Evolutionary conservation across 1,140 invertebrate species (phyloP), one percentile per base, ranked within the genome.

Genomic region (Catajapyx aquilonaris): DNA sequence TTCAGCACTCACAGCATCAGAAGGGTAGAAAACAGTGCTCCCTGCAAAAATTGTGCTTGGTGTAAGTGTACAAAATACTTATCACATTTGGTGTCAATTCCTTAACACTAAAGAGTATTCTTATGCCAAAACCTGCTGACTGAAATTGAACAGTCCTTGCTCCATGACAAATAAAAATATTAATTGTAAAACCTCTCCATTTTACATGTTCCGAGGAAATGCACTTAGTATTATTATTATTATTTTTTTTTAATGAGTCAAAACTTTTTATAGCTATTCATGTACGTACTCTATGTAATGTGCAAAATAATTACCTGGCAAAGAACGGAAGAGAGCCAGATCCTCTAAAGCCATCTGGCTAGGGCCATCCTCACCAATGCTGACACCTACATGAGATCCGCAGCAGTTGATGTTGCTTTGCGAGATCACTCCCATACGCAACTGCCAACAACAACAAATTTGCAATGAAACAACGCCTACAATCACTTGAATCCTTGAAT

Each of bases 311-410:
- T 37, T 44, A 54, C 53, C 77, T 23, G 93, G 90, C 44, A 99
- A 73, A 9, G 77, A 56, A 35, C 94, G 69, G 70, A 99, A 99
- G 69, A 98, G 72, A 1, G 88, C 84, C 25, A 99, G 59, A 59
- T 99, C 95, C 63, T 99, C 95, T 1, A 99, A 62, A 31, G 85
- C 95, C 95, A 99, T 99, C 64, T 99, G 94, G 34, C 85, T 93
- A n/a, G 94, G 93, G 4, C 94, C 94, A 64, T 97, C 93, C 59
- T 95, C 90, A 34, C 88, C 87, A 52, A 85, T 85, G 46, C 86
- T 93, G 19, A 96, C 75, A 38, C 94, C 94, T 28, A 28, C 23
- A 28, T 28, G 23, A 9, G 23, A 28, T 10, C 73, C 73, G 44
- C 72, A 83, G 55, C 95, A 90, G 57, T 98, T 99, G 1, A 91